Base-by-base conservation (phyloP, 2,888 invertebrate species). In the Imbricaverruca yamaguchii region DNA sequence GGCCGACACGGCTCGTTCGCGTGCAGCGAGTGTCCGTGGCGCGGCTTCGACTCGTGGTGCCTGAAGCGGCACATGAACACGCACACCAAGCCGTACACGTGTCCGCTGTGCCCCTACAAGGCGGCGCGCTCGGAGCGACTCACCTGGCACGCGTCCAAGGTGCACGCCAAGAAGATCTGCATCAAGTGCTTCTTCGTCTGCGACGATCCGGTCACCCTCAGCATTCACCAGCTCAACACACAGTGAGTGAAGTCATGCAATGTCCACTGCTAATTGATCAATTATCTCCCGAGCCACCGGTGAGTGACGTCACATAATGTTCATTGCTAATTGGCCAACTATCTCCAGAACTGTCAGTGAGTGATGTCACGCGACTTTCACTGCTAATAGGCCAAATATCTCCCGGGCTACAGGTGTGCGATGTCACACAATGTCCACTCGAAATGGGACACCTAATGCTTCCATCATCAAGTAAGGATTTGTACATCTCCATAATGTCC, bases 21-120 rank as follows among this genome's bases (percentile, higher is more conserved):
- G 84, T 96, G 96, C 88, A 93, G 94, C 87, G 95, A 94, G 87
- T 96, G 96, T 88, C 91, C 95, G 53, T 96, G 95, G 95, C 93
- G 94, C 67, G 96, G 96, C 53, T 94, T 94, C 82, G 96, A 96
- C 88, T 95, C 95, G 87, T 96, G 96, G 96, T 95, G 95, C 86
- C 89, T 96, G 83, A 95, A 96, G 87, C 91, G 96, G 80, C 96
- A 96, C 87, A 91, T 96, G 85, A 96, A 96, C 89, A 96, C 95
- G 63, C 96, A 96, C 88, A 91, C 95, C 86, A 96, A 96, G 88
- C 95, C 95, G 78, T 96, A 94, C 87, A 92, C 94, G 81, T 96
- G 96, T 87, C 92, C 93, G 85, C 90, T 96, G 81, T 96, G 96
- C 89, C 95, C 96, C 87, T 96, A 96, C 89, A 96, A 95, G 89